Conservation (phyloP, 2,888 invertebrate genomes). For the Andricus curvator region DNA sequence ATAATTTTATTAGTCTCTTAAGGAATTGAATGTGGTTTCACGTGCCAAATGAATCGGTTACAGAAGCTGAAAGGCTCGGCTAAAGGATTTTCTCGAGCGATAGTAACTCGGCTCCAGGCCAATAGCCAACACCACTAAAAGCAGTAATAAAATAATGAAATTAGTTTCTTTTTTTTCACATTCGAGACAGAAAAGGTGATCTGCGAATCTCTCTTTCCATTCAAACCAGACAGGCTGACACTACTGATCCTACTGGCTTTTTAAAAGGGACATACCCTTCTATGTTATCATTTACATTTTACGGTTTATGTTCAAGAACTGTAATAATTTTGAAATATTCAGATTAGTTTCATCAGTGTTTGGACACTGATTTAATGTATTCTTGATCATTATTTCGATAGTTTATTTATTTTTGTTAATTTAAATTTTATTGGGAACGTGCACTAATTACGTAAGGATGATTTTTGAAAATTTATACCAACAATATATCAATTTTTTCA, state of each 20-base stretch:
- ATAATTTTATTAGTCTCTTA: background rate
- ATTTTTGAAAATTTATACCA: too few relatives aligned
- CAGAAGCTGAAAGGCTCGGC: too few relatives aligned
- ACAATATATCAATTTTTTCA: too few relatives aligned
- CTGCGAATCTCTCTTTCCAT: background rate
- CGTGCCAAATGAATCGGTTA: conserved; percentile 1
- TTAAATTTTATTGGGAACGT: too few relatives aligned
- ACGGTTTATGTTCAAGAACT: background rate
- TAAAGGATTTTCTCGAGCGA: background rate
- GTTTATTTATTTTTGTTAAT: too few relatives aligned
- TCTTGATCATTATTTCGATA: too few relatives aligned
- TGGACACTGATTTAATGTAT: background rate
- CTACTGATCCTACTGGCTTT: background rate
- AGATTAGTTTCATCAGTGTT: background rate
- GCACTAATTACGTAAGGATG: too few relatives aligned
- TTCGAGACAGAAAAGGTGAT: background rate
- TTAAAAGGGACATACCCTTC: background rate
- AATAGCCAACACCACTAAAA: background rate
- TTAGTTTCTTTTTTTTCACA: background rate
- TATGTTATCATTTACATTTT: background rate
- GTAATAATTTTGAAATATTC: background rate
- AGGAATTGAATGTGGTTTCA: background rate
- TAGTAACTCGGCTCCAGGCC: background rate
- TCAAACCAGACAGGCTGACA: background rate
- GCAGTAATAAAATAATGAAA: conserved; percentile 1